Evolutionary conservation across 23 tunicate species (phyloP).

Genomic region (Oikopleura vanhoeffeni): DNA sequence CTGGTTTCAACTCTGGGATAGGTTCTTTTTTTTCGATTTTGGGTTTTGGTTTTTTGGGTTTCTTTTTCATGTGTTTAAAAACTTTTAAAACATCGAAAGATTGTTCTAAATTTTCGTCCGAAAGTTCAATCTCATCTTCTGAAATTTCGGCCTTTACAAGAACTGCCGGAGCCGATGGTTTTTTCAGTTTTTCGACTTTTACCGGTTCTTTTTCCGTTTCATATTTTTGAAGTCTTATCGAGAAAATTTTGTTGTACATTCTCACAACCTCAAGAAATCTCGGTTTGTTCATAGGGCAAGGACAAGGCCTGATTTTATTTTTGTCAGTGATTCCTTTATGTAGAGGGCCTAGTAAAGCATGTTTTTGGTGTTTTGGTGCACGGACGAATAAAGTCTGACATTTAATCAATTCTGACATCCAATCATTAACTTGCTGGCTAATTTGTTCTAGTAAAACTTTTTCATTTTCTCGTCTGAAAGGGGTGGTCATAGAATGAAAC

Average conservation of each 20-base stretch:
- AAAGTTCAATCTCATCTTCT: neutral
- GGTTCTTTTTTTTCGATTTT: too few relatives aligned
- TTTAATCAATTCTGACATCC: neutral
- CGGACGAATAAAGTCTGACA: neutral
- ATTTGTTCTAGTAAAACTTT: neutral
- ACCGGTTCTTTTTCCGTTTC: neutral
- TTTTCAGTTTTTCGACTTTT: neutral
- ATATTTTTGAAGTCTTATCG: neutral
- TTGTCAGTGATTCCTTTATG: neutral
- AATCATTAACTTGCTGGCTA: neutral
- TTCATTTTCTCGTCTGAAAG: neutral
- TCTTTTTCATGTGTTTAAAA: neutral
- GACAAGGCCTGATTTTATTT: neutral
- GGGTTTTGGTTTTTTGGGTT: neutral
- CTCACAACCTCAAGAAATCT: too few relatives aligned
- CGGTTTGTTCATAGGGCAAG: neutral
- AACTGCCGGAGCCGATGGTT: neutral
- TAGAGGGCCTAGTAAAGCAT: neutral
- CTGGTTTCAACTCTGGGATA: too few relatives aligned
- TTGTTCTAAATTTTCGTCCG: neutral
- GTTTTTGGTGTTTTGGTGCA: conserved; percentile 10
- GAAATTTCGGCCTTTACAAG: too few relatives aligned
- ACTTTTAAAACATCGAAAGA: neutral
- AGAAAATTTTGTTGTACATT: neutral
- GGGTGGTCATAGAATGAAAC: neutral